Percentiles rank a stretch among this genome's conserved stretches.
phyloP scores from a whole-genome alignment of 2,888 invertebrate species.

The Stegana nigrithorax region DNA sequence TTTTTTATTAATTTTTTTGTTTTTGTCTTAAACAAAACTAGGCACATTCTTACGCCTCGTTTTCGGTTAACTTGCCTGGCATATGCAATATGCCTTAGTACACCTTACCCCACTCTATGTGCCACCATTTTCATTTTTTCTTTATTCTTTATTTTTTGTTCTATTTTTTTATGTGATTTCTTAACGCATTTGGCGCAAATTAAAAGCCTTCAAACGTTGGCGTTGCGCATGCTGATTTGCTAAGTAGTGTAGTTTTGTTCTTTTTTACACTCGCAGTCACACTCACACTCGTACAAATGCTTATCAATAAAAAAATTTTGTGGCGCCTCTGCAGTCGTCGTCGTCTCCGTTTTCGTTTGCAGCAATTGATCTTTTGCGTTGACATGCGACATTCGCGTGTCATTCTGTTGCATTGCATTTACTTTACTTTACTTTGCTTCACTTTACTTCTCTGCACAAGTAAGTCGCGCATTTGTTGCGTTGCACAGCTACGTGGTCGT shows the following conservation, averaged over 20 bases:
- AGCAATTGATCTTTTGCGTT: conserved; percentile 16
- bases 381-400: conserved; percentile 34
- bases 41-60: conserved; percentile 15
- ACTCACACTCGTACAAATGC: no score
- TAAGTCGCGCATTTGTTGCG: background rate
- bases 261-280: background rate
- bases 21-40: background rate
- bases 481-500: conserved; percentile 12
- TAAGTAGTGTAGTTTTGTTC: background rate
- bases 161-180: no score
- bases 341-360: background rate
- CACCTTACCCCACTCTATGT: no score
- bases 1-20: background rate
- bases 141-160: no score
- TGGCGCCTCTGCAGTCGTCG: conserved; percentile 13
- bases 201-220: conserved; percentile 16
- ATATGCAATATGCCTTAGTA: background rate
- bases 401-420: conserved; percentile 32
- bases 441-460: background rate
- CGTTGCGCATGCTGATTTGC: conserved; percentile 4
- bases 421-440: background rate
- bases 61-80: conserved; percentile 7
- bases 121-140: no score
- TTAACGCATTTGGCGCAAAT: conserved; percentile 13
- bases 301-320: conserved; percentile 13